Percentiles rank a stretch among this genome's conserved stretches.
These are phyloP conservation scores for Eleginops maclovinus DNA, from an alignment of 2,113 vertebrate genomes.

Conservation along the genomic window DNA sequence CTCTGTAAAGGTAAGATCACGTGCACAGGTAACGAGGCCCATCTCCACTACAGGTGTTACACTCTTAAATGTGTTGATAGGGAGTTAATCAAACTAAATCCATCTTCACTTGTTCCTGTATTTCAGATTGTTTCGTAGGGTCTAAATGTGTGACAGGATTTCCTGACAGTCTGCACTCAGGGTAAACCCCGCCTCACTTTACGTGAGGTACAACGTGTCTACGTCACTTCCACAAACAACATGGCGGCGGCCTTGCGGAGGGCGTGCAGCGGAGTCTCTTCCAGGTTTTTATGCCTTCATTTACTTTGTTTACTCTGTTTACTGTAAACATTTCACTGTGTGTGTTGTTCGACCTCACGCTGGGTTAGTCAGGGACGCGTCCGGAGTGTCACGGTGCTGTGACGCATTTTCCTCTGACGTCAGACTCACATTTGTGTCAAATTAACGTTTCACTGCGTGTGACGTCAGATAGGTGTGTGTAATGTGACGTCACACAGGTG, in stretches of 20 bases:
- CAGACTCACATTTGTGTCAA: not conserved
- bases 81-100: too few species aligned
- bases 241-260: slow-evolving; percentile 62
- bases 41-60: too few species aligned
- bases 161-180: not conserved
- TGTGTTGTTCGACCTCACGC: too few species aligned
- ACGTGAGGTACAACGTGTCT: not conserved
- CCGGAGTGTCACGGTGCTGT: not conserved
- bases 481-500: not conserved
- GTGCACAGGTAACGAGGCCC: too few species aligned
- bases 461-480: not conserved
- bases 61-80: too few species aligned
- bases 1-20: too few species aligned
- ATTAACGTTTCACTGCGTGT: not conserved
- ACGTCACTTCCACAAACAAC: slow-evolving; percentile 48
- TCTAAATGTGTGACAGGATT: too few species aligned
- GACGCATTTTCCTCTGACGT: not conserved
- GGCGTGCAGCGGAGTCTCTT: not conserved
- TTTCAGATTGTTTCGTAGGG: too few species aligned
- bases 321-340: too few species aligned
- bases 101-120: too few species aligned
- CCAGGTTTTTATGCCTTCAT: slow-evolving; percentile 32
- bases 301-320: not conserved
- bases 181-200: fast-evolving
- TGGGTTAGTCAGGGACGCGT: not conserved